A percentile compares a stretch with the other conserved stretches of the same genome.
phyloP scores from a whole-genome alignment of 2,113 vertebrate genomes.

The Ginglymostoma cirratum region DNA sequence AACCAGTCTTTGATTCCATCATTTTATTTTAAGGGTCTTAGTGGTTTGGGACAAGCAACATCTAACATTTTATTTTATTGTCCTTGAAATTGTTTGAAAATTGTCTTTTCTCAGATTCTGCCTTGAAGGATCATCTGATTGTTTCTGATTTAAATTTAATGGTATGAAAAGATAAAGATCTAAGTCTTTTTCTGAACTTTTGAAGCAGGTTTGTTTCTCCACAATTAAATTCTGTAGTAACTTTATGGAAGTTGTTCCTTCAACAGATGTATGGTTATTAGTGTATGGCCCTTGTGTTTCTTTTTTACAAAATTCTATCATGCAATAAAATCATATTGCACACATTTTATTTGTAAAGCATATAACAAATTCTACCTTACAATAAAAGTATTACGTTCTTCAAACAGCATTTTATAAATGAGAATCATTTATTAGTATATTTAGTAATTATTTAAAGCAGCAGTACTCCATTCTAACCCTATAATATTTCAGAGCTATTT shows the following conservation, averaged over 20 bases:
- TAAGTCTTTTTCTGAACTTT: conserved; percentile 34
- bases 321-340: conserved; percentile 37
- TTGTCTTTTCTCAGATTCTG: not conserved
- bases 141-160: conserved; percentile 28
- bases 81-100: not conserved
- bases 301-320: conserved; percentile 35
- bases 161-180: conserved; percentile 26
- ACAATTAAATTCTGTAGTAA: conserved; percentile 27
- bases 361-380: conserved; percentile 33
- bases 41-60: not conserved
- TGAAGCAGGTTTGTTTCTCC: conserved; percentile 22
- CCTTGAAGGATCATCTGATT: not conserved
- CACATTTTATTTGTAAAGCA: conserved; percentile 20
- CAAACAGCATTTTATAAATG: conserved; percentile 6
- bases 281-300: conserved; percentile 32
- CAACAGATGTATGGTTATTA: not conserved
- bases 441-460: not conserved
- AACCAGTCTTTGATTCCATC: not conserved
- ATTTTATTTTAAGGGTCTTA: not conserved
- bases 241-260: conserved; percentile 25
- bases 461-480: not conserved
- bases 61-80: not conserved
- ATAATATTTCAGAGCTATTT: not conserved
- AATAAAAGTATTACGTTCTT: conserved; percentile 35
- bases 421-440: conserved; percentile 24